phyloP scores from a whole-genome alignment of 2,113 vertebrate species.

The Stigmatopora argus region DNA sequence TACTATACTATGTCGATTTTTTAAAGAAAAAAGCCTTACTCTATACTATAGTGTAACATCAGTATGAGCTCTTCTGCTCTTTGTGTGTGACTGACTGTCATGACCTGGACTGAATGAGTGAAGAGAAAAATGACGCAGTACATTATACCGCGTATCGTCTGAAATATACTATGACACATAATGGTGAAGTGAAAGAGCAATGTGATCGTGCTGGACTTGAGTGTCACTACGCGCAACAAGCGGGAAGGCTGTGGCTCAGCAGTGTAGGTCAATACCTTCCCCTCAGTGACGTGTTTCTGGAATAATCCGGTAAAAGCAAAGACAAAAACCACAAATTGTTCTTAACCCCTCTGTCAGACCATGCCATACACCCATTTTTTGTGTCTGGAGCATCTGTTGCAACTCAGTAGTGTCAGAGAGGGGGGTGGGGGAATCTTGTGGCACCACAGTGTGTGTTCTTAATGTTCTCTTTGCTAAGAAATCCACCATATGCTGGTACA shows the following conservation, averaged over 20 bases:
- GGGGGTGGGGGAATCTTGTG: constrained; percentile 56
- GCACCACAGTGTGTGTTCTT: constrained; percentile 38
- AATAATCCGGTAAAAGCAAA: constrained; percentile 47
- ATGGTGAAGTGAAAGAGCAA: constrained; percentile 37
- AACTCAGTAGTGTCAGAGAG: constrained; percentile 47
- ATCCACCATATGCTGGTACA: too few relatives aligned
- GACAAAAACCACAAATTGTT: constrained; percentile 31
- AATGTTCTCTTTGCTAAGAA: constrained; percentile 13
- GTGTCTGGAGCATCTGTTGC: constrained; percentile 54
- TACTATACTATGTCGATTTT: too few relatives aligned
- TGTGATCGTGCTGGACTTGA: constrained; percentile 18
- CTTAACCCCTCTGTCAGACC: constrained; percentile 18
- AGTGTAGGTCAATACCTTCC: constrained; percentile 41
- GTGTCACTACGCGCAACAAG: constrained; percentile 28
- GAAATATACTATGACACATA: constrained; percentile 31
- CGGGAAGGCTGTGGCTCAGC: constrained; percentile 31
- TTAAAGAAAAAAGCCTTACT: too few relatives aligned
- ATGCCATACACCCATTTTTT: constrained; percentile 40
- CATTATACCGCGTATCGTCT: constrained; percentile 9
- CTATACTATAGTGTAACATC: too few relatives aligned
- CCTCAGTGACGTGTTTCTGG: constrained; percentile 44
- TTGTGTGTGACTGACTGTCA: too few relatives aligned
- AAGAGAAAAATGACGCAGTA: constrained; percentile 31
- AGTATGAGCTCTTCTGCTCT: too few relatives aligned
- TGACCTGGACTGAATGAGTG: constrained; percentile 7